A percentile compares a stretch with the other conserved stretches of the same genome.
phyloP scores from a whole-genome alignment of 2,888 invertebrate genomes.

The Encarsia formosa region DNA sequence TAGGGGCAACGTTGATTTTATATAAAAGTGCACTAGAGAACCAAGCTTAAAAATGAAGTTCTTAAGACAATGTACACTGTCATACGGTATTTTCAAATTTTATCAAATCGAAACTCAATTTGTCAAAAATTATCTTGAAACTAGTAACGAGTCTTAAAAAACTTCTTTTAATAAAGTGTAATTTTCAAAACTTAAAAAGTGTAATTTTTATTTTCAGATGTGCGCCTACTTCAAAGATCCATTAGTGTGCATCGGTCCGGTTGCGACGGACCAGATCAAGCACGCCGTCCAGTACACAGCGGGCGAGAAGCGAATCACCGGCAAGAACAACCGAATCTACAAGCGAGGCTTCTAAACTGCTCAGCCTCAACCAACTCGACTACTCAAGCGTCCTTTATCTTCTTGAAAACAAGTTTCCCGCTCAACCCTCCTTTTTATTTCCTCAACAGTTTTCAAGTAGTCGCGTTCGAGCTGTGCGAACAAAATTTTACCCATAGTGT shows the following conservation, averaged over 20 bases:
- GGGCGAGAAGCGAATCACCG: conserved; percentile 75
- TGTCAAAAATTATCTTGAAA: background rate
- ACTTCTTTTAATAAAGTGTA: too few relatives aligned
- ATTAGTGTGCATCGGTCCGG: conserved; percentile 80
- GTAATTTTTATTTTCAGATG: conserved; percentile 56
- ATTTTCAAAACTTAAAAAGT: background rate
- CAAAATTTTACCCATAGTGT: conserved; percentile 23
- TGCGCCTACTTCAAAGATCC: conserved; percentile 92
- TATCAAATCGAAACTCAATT: background rate
- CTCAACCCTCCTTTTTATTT: background rate
- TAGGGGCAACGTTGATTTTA: too few relatives aligned
- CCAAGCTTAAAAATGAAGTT: too few relatives aligned
- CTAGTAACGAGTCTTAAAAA: too few relatives aligned
- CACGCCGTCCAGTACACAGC: conserved; percentile 71
- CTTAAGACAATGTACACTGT: too few relatives aligned
- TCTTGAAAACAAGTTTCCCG: background rate
- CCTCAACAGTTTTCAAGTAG: too few relatives aligned
- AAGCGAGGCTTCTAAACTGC: conserved; percentile 34
- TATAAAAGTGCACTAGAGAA: too few relatives aligned
- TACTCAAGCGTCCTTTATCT: background rate
- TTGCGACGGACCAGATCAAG: conserved; percentile 73
- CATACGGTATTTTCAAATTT: background rate
- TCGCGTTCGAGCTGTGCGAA: conserved; percentile 22
- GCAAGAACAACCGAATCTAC: conserved; percentile 46
- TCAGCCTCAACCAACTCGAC: background rate